phyloP scores from a whole-genome alignment of 1,140 invertebrate species.

The Lanistes nyassanus region DNA sequence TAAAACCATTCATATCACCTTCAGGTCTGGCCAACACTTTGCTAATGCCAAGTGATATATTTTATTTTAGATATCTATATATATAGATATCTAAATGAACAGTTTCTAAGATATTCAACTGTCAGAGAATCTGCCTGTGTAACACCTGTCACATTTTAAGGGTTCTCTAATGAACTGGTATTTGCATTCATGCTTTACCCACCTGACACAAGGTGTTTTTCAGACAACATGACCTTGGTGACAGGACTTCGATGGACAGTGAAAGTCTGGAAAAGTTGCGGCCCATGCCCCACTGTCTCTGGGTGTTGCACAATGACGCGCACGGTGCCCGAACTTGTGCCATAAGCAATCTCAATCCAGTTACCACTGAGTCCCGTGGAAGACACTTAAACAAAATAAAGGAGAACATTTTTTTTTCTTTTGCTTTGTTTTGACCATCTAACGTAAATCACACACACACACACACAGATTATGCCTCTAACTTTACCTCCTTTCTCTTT shows the following conservation, averaged over 20 bases:
- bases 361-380: constrained; percentile 89
- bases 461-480: no score
- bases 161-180: not conserved
- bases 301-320: constrained; percentile 98
- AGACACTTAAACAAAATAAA: constrained; percentile 6
- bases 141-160: not conserved
- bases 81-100: no score
- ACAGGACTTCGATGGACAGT: constrained; percentile 96
- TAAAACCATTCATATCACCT: no score
- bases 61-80: no score
- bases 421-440: constrained; percentile 81
- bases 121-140: no score
- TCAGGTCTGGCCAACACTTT: no score
- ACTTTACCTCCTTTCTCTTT: no score
- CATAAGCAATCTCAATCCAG: constrained; percentile 99
- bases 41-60: no score
- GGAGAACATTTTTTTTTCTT: constrained; percentile 77
- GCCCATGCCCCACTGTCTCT: constrained; percentile 95
- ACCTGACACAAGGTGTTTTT: constrained; percentile 93
- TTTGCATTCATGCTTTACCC: constrained; percentile 10
- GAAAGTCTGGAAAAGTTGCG: constrained; percentile 97
- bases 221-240: constrained; percentile 90
- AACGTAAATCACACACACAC: not conserved
- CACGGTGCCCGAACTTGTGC: constrained; percentile 93
- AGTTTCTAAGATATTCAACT: no score